phyloP scores from a whole-genome alignment of 1,140 invertebrate species.

The Zaprionus nigranus region DNA sequence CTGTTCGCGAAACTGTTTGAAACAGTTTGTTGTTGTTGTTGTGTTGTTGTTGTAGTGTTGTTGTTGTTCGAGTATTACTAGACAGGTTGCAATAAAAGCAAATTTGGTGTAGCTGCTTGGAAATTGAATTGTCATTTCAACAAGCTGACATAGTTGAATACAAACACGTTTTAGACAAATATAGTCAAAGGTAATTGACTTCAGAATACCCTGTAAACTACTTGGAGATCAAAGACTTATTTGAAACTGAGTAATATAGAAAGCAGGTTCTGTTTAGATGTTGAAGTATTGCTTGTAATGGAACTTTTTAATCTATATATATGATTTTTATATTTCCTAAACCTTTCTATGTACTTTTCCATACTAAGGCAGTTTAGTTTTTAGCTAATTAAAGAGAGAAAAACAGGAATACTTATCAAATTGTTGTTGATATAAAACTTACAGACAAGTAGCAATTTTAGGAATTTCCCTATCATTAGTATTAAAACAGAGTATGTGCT shows the following conservation, averaged over 20 bases:
- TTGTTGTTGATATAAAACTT: no score
- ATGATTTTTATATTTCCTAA: no score
- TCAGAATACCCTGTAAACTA: neutral
- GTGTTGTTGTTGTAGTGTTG: neutral
- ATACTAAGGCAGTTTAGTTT: no score
- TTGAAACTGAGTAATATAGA: neutral
- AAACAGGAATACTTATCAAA: no score
- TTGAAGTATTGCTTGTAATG: neutral
- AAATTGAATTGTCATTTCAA: conserved; percentile 7
- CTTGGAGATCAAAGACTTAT: neutral
- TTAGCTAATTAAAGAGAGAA: no score
- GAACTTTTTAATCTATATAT: no score
- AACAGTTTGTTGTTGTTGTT: neutral
- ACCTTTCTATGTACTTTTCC: no score
- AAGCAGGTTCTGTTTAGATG: neutral
- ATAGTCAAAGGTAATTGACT: neutral
- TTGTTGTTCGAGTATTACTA: neutral
- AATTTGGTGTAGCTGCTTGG: neutral
- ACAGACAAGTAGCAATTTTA: no score
- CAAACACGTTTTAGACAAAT: neutral
- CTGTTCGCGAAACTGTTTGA: neutral
- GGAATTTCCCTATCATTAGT: no score
- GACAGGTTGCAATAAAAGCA: conserved; percentile 5
- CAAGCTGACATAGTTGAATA: neutral
- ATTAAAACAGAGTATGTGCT: no score